Evolutionary conservation across 2,797 vertebrate genomes (phyloP).

Genomic region (Poecilia picta): DNA sequence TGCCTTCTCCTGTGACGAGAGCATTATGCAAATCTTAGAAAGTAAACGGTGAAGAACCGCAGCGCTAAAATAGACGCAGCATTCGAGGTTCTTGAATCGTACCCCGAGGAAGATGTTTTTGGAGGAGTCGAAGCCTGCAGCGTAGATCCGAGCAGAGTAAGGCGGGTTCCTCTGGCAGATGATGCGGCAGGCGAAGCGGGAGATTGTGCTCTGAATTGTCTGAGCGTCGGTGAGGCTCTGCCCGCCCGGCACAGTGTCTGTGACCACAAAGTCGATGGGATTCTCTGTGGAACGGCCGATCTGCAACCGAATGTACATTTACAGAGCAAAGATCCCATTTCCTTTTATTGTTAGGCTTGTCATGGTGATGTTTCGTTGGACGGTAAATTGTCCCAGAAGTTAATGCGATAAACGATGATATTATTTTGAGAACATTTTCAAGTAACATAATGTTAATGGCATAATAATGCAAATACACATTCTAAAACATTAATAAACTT

Average conservation of each 20-base stretch:
- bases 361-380: no score
- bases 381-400: no score
- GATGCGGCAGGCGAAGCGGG: conserved; percentile 95
- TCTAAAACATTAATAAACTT: no score
- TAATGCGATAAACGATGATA: no score
- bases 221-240: conserved; percentile 84
- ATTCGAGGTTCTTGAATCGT: background rate
- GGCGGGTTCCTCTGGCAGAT: conserved; percentile 92
- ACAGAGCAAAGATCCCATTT: background rate
- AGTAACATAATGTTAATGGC: no score
- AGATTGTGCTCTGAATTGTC: conserved; percentile 92
- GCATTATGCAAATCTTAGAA: background rate
- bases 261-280: conserved; percentile 95
- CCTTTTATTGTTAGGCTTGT: background rate
- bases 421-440: no score
- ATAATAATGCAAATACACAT: no score
- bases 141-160: conserved; percentile 90
- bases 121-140: conserved; percentile 95
- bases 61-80: background rate
- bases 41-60: background rate
- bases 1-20: conserved; percentile 87
- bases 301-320: conserved; percentile 63
- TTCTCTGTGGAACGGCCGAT: conserved; percentile 93
- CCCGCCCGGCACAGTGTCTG: conserved; percentile 86
- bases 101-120: conserved; percentile 98